Evolutionary conservation across 1,140 invertebrate species (phyloP), one percentile per base, ranked within the genome.

Genomic region (Pseudomyrmex dendroicus): DNA sequence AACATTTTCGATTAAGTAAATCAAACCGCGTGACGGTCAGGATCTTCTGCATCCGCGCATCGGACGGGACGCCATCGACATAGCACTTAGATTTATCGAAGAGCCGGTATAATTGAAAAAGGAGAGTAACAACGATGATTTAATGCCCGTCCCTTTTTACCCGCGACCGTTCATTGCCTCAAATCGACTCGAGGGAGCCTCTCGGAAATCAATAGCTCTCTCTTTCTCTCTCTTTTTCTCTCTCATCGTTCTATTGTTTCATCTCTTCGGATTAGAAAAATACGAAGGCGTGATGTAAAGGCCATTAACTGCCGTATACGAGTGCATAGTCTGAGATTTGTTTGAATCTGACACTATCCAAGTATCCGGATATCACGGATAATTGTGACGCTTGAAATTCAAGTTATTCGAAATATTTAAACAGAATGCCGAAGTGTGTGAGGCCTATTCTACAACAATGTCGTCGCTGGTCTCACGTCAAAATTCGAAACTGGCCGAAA

Each of bases 181-280:
- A 72, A 80, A 80, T 80, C 76, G 76, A 80, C 76, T 80, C 66
- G 66, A 80, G 76, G 66, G 76, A 80, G 76, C 76, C 72, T 78
- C 70, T 80, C 46, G 76, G 56, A 50, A 48, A 80, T 80, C 76
- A 54, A 80, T 80, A 80, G 54, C 76, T 70, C 76, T 80, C 35
- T 35, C 35, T 35, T 35, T 35, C 5, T 35, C 5, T 35, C 5
- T 7, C 35, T 35, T 5, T 35, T 0, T 35, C 5, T 35, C 35
- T 35, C 5, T 35, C 35, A 50, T 46, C 20, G 44, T 59, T 25
- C 54, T 4, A 80, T 80, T 80, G 76, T 80, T 72, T 80, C 54
- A 44, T 52, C 54, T 78, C 59, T 78, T 20, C 20, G 15, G 56
- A 80, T 70, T 46, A 20, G 76, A 80, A 80, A 12, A 61, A 48